Evolutionary conservation across 1,140 invertebrate genomes (phyloP), one percentile per base, ranked within the genome.

Genomic region (Kradibia gibbosae): DNA sequence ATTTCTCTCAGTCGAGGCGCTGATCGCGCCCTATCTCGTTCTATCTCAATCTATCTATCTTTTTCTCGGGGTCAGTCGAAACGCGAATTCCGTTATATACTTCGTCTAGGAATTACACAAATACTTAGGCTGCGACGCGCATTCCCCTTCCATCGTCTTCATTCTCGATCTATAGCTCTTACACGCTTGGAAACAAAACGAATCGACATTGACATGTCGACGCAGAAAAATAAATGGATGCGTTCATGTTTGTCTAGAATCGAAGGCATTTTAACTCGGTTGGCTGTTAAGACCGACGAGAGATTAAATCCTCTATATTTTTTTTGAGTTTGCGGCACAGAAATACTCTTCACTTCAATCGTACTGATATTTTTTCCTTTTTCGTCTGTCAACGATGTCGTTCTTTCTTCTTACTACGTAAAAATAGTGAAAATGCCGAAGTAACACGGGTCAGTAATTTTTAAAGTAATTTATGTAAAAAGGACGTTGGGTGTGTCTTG

Each of bases 71-170:
- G 79, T 81, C 79, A 81, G 73, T 76, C 80, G 73, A 81, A 81
- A 77, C 73, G 72, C 48, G 80, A 77, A 71, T 81, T 76, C 80
- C 80, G 80, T 81, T 81, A 81, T 81, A 36, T 48, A 75, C 72
- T 73, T 81, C 72, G 79, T 42, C 57, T 81, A 81, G 73, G 65
- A 81, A 81, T 81, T 77, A 74, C 73, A 20, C 31, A 60, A 28
- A 71, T n/a, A 28, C 34, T 67, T 28, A 28, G 45, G 17, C 45
- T 50, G 31, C 20, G 10, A 42, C 25, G 25, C 48, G 5, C 25
- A 48, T 72, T 25, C 50, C 48, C 53, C 77, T 72, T 71, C 45
- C 17, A 48, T 28, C 22, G 8, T 8, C 39, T 36, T 39, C 73
- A 10, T 36, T 74, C 31, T 36, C 45, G 45, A 36, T 57, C 45